Evolutionary conservation across 2,797 vertebrate genomes (phyloP), one percentile per base, ranked within the genome.

Genomic region (Chiroxiphia lanceolata): DNA sequence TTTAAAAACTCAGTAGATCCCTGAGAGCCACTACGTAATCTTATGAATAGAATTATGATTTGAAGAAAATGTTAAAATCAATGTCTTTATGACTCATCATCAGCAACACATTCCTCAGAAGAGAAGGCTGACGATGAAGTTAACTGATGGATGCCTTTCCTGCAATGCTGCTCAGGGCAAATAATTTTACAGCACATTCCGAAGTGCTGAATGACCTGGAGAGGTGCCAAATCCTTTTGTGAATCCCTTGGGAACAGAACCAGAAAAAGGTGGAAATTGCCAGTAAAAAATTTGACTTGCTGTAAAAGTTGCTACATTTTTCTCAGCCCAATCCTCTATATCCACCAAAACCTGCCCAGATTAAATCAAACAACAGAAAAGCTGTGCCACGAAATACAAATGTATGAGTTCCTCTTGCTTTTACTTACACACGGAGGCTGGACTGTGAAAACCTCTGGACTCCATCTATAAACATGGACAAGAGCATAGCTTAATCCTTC

Each of bases 1-100:
- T 96, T 97, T 93, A 78, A 75, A 96, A 97, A 95, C 87, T 95
- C 87, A 95, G 85, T 92, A 69, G 95, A 94, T 97, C 91, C 94
- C 92, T 92, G 68, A 93, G 94, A 97, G 93, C 95, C 47, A 82
- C 89, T 95, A 60, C 92, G 96, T 96, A 95, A 97, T 97, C 94
- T 97, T 96, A 95, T 4, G 23, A 95, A 96, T 20, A 67, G 94
- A 97, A 96, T 97, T 97, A 97, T 81, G 87, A 96, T 92, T 97
- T 94, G 96, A 94, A 96, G 96, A 91, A 95, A 97, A 95, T 97
- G 97, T 95, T 96, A 97, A 97, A 98, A 97, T 97, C 97, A 92
- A 97, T 97, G 97, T 83, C 92, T 97, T 97, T 97, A 95, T 97
- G 97, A 97, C 71, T 96, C 96, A 97, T 96, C 92, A 96, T 88